These are phyloP conservation scores for Porphyrio hochstetteri DNA, from an alignment of 2,113 vertebrate species.

Conservation along the genomic window DNA sequence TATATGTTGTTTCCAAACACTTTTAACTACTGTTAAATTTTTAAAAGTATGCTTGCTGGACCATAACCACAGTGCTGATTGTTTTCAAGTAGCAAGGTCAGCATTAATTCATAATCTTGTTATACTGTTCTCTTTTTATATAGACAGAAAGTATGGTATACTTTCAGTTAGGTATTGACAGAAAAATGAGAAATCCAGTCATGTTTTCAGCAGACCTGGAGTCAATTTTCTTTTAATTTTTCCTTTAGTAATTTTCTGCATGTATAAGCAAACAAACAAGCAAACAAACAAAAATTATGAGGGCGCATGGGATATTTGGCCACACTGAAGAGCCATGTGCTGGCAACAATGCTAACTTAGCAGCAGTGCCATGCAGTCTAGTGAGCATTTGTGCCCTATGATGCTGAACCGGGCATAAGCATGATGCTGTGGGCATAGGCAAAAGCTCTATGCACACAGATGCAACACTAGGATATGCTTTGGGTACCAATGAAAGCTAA, in stretches of 20 bases:
- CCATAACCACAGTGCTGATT: not conserved
- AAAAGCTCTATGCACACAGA: not conserved
- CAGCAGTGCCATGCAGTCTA: not conserved
- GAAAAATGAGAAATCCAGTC: not conserved
- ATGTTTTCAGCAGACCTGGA: not conserved
- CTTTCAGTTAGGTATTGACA: not conserved
- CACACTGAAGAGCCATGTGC: not conserved
- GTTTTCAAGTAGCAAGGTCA: not conserved
- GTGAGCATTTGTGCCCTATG: not conserved
- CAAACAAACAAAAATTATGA: not conserved
- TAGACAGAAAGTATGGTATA: not conserved
- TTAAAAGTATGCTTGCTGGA: not conserved
- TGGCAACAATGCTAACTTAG: not conserved
- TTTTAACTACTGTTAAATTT: not conserved
- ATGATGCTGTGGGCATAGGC: not conserved
- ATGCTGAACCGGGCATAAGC: not conserved
- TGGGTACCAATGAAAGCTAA: not conserved
- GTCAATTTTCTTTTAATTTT: not conserved
- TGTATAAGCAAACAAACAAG: not conserved
- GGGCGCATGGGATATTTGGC: not conserved
- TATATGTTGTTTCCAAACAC: not conserved
- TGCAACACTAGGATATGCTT: not conserved
- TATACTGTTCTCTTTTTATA: not conserved
- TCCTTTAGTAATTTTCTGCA: constrained; percentile 3
- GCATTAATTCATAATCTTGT: not conserved